Conservation (phyloP, 2,888 invertebrate species). For the Drosophila gaucha region DNA sequence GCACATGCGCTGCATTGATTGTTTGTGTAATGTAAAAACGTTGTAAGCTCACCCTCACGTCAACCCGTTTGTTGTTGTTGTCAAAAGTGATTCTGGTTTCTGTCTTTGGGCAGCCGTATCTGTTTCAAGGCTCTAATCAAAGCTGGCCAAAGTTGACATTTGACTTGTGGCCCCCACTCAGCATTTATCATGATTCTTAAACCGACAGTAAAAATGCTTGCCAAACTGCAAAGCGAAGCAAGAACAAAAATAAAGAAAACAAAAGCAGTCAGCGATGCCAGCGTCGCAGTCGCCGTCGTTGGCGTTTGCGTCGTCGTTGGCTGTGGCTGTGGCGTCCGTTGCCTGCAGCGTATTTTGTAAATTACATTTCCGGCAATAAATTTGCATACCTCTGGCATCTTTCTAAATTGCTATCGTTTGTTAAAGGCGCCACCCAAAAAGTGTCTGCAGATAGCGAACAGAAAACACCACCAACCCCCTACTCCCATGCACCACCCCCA, state of each 20-base stretch:
- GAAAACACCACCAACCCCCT: conserved; percentile 31
- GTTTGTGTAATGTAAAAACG: conserved; percentile 72
- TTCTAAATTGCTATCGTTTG: conserved; percentile 84
- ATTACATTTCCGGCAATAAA: conserved; percentile 85
- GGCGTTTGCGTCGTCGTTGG: neutral
- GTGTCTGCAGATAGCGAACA: conserved; percentile 25
- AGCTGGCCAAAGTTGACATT: conserved; percentile 45
- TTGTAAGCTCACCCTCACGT: conserved; percentile 55
- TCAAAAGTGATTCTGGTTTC: conserved; percentile 20
- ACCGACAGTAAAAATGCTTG: conserved; percentile 4
- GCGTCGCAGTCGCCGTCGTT: conserved; percentile 24
- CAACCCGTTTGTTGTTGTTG: conserved; percentile 14
- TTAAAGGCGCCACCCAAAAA: conserved; percentile 68
- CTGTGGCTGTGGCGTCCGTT: conserved; percentile 50
- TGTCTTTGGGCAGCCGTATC: conserved; percentile 19
- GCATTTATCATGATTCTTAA: conserved; percentile 16
- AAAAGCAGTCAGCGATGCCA: conserved; percentile 35
- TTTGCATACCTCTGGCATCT: conserved; percentile 84
- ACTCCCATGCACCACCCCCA: conserved; percentile 7
- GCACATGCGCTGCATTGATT: conserved; percentile 76
- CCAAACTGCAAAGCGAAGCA: conserved; percentile 9
- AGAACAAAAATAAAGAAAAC: conserved; percentile 11
- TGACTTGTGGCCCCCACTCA: conserved; percentile 28
- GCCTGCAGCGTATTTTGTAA: conserved; percentile 84
- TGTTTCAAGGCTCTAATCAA: conserved; percentile 59